phyloP scores from a whole-genome alignment of 2,888 invertebrate genomes.

The Physocephala rufipes region DNA sequence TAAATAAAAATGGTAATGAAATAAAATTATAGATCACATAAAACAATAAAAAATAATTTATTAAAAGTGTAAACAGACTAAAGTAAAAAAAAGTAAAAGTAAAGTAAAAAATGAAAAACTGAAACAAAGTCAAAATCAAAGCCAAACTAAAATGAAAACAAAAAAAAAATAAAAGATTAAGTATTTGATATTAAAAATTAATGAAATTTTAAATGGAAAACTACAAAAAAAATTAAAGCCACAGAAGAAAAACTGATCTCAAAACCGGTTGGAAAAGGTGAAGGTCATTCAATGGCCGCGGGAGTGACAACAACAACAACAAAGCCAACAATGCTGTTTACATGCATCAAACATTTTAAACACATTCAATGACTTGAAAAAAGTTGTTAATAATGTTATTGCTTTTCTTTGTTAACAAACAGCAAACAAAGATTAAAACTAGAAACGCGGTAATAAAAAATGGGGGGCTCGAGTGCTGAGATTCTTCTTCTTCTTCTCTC shows the following conservation, averaged over 20 bases:
- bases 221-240: not conserved
- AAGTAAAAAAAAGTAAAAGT: too few species aligned
- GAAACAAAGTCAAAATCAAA: not conserved
- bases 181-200: too few species aligned
- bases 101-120: too few species aligned
- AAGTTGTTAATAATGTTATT: slow-evolving; percentile 25
- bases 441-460: too few species aligned
- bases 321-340: not conserved
- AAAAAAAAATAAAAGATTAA: too few species aligned
- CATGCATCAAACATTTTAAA: slow-evolving; percentile 4
- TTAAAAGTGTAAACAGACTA: too few species aligned
- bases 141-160: not conserved
- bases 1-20: not conserved
- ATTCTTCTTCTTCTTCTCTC: too few species aligned
- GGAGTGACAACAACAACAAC: not conserved
- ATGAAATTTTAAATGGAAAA: not conserved
- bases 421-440: too few species aligned
- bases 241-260: not conserved
- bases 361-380: slow-evolving; percentile 14
- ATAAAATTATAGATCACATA: not conserved
- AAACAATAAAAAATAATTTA: not conserved
- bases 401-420: not conserved
- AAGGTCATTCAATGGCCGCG: slow-evolving; percentile 14
- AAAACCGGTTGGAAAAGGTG: not conserved
- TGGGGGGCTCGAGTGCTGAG: too few species aligned